Evolutionary conservation across 2,797 vertebrate genomes (phyloP).

Genomic region (Pelochelys cantorii): DNA sequence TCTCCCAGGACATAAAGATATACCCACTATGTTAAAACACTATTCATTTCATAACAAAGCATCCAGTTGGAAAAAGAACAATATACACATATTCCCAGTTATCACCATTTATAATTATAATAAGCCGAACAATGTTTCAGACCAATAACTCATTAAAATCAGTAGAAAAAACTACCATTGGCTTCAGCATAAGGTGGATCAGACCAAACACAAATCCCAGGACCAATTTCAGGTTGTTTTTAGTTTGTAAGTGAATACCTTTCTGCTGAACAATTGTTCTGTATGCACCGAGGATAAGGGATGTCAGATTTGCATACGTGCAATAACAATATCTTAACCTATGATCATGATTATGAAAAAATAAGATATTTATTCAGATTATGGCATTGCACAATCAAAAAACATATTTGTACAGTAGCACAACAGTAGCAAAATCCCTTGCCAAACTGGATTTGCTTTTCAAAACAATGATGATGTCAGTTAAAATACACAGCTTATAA

Average conservation of each 20-base stretch:
- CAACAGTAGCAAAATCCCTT: not conserved
- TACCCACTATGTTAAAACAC: not conserved
- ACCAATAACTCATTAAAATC: not conserved
- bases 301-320: not conserved
- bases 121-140: not conserved
- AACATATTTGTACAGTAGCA: not conserved
- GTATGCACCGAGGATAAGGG: not conserved
- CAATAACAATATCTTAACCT: fast-evolving
- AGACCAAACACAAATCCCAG: not conserved
- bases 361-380: not conserved
- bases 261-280: not conserved
- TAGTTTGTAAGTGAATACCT: not conserved
- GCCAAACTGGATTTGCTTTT: not conserved
- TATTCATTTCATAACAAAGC: not conserved
- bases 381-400: not conserved
- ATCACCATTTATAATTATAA: not conserved
- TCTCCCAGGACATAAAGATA: not conserved
- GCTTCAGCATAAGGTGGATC: not conserved
- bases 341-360: not conserved
- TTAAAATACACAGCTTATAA: fast-evolving
- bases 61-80: not conserved
- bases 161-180: not conserved
- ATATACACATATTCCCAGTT: not conserved
- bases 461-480: not conserved
- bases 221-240: not conserved